Evolutionary conservation across 2,797 vertebrate species (phyloP), one percentile per base, ranked within the genome.

Genomic region (Chelon labrosus): DNA sequence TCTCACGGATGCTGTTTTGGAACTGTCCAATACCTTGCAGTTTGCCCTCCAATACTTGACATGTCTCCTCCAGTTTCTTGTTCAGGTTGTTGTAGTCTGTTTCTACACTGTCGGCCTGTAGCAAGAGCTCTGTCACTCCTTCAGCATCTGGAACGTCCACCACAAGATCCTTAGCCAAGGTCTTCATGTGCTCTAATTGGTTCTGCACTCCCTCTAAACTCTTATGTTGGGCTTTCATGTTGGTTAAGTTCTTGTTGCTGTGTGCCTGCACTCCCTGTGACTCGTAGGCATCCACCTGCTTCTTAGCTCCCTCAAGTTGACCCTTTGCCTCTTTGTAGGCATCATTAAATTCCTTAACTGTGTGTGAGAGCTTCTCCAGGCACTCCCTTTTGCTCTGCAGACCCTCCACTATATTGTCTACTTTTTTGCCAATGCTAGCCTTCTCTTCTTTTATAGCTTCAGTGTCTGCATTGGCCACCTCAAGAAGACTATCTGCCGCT

Each of bases 21-120:
- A 99, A 99, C 91, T 97, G 97, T 1, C 97, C 97, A 0, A 99
- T 98, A 64, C 98, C 98, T 74, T 99, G 98, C 67, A 99, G 95
- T 90, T 98, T 99, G 51, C 95, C 93, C 83, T 99, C 98, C 79
- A 99, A 80, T 63, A 93, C 94, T 0, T 94, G 95, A 83, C 97
- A 99, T 5, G 93, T 94, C 0, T 97, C 95, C 53, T 96, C 96
- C 31, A 98, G 90, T 38, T 95, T 94, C 79, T 92, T 92, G 65
- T 88, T 96, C 25, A 99, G 85, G 4, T 65, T 60, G 42, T 49
- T 82, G 52, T 97, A 96, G 55, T 98, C 96, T 67, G 88, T 89
- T 31, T 96, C 96, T 66, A 99, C 77, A 60, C 89, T 87, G 76
- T 99, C 97, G 0, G 93, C 94, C 77, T 97, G 95, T 46, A 97